These are phyloP conservation scores for Melanotaenia trifasciata DNA, from an alignment of 2,797 vertebrate genomes.

Conservation along the genomic window DNA sequence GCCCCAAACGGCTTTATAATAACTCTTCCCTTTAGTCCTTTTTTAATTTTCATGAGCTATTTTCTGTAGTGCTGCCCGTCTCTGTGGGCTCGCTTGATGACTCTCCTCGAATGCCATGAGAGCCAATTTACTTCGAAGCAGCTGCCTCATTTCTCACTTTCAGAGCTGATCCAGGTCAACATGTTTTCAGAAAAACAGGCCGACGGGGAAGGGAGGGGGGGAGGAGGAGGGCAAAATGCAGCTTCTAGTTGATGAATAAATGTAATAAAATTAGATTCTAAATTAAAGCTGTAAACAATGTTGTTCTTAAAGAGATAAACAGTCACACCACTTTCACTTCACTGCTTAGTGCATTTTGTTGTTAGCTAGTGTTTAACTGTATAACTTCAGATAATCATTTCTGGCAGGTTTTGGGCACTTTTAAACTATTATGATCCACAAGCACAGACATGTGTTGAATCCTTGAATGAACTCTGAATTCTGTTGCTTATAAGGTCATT, in stretches of 20 bases:
- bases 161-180: conserved; percentile 75
- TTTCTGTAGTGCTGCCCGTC: conserved; percentile 45
- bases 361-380: not conserved
- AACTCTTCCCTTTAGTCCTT: conserved; percentile 34
- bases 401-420: no score
- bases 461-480: no score
- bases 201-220: conserved; percentile 5
- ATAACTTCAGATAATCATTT: no score
- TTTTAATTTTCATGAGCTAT: conserved; percentile 55
- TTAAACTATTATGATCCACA: no score
- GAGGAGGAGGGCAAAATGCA: not conserved
- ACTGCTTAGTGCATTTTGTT: conserved; percentile 6
- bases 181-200: conserved; percentile 74
- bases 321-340: not conserved
- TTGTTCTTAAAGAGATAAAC: conserved; percentile 2
- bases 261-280: conserved; percentile 37
- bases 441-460: no score
- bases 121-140: conserved; percentile 66
- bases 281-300: conserved; percentile 26
- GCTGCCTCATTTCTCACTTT: conserved; percentile 67
- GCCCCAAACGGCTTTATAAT: conserved; percentile 13
- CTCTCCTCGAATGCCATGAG: conserved; percentile 49
- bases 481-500: no score
- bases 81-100: conserved; percentile 51
- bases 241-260: conserved; percentile 39